Base-by-base conservation (phyloP, 2,113 vertebrate genomes). In the Nannobrachium achirus region DNA sequence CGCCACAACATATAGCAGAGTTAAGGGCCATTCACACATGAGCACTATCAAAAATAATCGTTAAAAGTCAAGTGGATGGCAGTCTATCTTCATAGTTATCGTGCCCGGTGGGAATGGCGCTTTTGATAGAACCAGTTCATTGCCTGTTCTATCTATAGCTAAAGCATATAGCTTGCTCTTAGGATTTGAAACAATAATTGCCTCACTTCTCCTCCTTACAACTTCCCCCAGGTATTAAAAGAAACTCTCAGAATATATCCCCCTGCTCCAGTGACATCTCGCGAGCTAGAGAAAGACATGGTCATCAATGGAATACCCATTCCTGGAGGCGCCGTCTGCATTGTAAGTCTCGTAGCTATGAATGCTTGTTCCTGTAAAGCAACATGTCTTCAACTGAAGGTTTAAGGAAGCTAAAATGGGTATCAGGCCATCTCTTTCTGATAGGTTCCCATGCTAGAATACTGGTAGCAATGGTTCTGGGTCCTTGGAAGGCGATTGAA, bases 241-340 rank as follows among this genome's bases (percentile, higher is more conserved):
- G 97, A 98, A 82, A 93, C 93, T 0, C 91, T 98, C 70, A 89
- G 96, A 67, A 16, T 98, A 1, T 98, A 97, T 51, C 94, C 97
- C 0, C 91, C 93, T 0, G 84, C 90, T 1, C 85, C 94, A 0
- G 93, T 90, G 8, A 97, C 94, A 0, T 73, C 92, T 7, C 95
- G 97, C 10, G 78, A 91, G 10, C 1, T 94, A 11, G 10, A 56
- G 20, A 83, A 93, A 66, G 94, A 97, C 72, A 85, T 77, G 0
- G 3, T 94, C 18, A 73, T 98, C 0, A 69, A 87, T 0, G 93
- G 94, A 0, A 7, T 97, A 78, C 83, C 73, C 59, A 82, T 98
- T 57, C 95, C 95, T 0, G 74, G 45, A 33, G 86, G 86, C 40
- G 6, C 56, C 16, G 5, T 5, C 1, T n/a, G 55, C 15, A 0